Conservation (phyloP, 1,140 invertebrate species). For the Drosophila sturtevanti region DNA sequence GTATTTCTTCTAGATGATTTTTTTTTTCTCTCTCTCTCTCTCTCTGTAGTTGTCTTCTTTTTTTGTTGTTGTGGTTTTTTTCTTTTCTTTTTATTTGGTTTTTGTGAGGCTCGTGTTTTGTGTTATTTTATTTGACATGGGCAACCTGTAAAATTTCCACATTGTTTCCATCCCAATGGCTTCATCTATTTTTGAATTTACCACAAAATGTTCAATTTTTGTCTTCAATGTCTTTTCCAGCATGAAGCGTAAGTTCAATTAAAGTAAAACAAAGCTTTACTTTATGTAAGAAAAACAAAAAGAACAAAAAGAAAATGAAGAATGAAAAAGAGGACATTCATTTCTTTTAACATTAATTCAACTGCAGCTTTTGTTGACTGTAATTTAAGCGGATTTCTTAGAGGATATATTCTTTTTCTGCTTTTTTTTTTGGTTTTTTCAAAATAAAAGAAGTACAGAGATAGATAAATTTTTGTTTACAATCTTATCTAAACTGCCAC, state of each 20-base stretch:
- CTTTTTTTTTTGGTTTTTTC: no score
- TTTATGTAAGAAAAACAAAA: not conserved
- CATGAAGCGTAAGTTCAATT: not conserved
- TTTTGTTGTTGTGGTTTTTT: slow-evolving; percentile 11
- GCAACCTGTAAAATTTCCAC: slow-evolving; percentile 70
- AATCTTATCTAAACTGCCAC: no score
- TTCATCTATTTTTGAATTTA: slow-evolving; percentile 56
- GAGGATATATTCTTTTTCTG: no score
- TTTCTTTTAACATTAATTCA: not conserved
- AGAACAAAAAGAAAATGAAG: not conserved
- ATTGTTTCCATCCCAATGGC: slow-evolving; percentile 64
- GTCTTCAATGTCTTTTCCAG: slow-evolving; percentile 13
- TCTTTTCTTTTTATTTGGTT: slow-evolving; percentile 36
- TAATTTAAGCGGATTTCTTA: no score
- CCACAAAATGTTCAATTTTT: slow-evolving; percentile 7
- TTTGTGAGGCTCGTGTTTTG: slow-evolving; percentile 46
- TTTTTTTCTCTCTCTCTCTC: slow-evolving; percentile 32
- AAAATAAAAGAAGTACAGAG: no score
- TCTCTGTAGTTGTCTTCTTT: not conserved
- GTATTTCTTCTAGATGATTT: slow-evolving; percentile 12
- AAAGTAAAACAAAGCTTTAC: not conserved
- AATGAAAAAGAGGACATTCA: no score
- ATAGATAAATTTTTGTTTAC: no score
- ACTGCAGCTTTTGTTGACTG: no score
- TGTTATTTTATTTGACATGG: slow-evolving; percentile 64